Conservation (phyloP, 2,888 invertebrate species). For the Cheilosia scutellata region DNA sequence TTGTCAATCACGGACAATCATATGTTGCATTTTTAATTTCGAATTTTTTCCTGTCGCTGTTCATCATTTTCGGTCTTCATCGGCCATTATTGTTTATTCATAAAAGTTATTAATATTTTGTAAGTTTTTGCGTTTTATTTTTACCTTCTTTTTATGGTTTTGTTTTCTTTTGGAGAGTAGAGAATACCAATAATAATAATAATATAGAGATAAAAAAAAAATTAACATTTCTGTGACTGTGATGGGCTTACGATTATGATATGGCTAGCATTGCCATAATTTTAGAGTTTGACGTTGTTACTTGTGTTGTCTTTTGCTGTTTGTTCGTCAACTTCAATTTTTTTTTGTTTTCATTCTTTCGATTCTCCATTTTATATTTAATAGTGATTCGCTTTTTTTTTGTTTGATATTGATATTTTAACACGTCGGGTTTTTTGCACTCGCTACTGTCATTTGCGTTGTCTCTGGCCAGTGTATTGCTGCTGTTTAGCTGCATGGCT, state of each 20-base stretch:
- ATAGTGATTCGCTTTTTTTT: slow-evolving; percentile 52
- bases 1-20: slow-evolving; percentile 70
- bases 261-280: slow-evolving; percentile 73
- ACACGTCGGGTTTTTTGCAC: slow-evolving; percentile 75
- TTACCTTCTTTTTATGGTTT: slow-evolving; percentile 16
- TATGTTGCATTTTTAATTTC: slow-evolving; percentile 75
- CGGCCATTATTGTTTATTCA: slow-evolving; percentile 68
- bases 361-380: slow-evolving; percentile 56
- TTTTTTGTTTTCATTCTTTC: slow-evolving; percentile 42
- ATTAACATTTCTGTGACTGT: slow-evolving; percentile 3
- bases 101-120: slow-evolving; percentile 65
- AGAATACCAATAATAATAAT: slow-evolving; percentile 38
- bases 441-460: slow-evolving; percentile 68
- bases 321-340: slow-evolving; percentile 35
- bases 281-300: slow-evolving; percentile 67
- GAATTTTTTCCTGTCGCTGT: slow-evolving; percentile 61
- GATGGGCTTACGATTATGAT: slow-evolving; percentile 40
- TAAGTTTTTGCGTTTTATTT: slow-evolving; percentile 2
- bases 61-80: slow-evolving; percentile 68
- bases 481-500: slow-evolving; percentile 63
- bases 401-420: slow-evolving; percentile 66
- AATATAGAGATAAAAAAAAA: slow-evolving; percentile 39
- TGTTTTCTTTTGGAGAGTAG: slow-evolving; percentile 44
- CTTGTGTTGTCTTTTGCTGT: slow-evolving; percentile 18
- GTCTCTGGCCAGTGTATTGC: slow-evolving; percentile 49